These are phyloP conservation scores for Conops quadrifasciatus DNA, from an alignment of 2,888 invertebrate genomes.

Conservation along the genomic window DNA sequence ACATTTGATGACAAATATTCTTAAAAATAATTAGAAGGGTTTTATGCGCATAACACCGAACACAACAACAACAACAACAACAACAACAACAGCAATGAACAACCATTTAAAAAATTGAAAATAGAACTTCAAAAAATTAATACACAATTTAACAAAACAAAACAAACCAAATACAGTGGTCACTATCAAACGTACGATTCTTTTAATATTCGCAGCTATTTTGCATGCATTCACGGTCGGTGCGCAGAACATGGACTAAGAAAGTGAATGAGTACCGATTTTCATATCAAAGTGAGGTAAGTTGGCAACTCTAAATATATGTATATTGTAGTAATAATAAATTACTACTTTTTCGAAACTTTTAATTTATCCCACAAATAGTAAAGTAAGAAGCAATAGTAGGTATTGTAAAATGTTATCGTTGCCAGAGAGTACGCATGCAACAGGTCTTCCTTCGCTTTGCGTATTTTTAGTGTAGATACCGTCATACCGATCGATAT, in stretches of 20 bases:
- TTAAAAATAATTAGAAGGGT: too few species aligned
- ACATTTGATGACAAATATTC: too few species aligned
- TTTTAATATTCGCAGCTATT: conserved; percentile 40
- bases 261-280: conserved; percentile 57
- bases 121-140: neutral
- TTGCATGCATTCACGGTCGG: conserved; percentile 57
- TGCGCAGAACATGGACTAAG: conserved; percentile 57
- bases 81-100: conserved; percentile 33
- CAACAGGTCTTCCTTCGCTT: conserved; percentile 21
- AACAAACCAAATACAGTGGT: conserved; percentile 34
- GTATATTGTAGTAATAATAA: neutral
- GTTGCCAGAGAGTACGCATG: neutral
- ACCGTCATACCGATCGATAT: conserved; percentile 24
- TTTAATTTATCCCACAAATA: neutral
- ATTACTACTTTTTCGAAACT: neutral
- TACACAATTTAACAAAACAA: conserved; percentile 25
- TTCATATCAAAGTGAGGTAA: conserved; percentile 60
- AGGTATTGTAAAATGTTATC: neutral
- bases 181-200: conserved; percentile 18
- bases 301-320: conserved; percentile 38
- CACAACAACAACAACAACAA: conserved; percentile 12
- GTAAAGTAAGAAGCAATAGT: neutral
- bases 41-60: too few species aligned
- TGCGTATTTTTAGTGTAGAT: conserved; percentile 5
- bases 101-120: too few species aligned